These are phyloP conservation scores for Odontamblyopus rebecca DNA, from an alignment of 2,797 vertebrate genomes.

Conservation along the genomic window DNA sequence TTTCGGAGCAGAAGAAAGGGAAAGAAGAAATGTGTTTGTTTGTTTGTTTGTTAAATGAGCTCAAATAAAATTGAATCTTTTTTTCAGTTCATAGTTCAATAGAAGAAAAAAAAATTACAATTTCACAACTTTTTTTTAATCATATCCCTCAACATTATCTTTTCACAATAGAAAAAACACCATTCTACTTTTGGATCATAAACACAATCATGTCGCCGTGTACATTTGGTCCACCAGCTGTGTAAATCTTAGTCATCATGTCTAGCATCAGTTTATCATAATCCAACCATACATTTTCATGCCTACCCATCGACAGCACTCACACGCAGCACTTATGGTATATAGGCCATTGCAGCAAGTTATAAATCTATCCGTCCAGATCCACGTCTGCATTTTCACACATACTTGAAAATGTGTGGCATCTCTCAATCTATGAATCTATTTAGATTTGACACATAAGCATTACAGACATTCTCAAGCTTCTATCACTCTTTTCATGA, in stretches of 20 bases:
- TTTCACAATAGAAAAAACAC: background rate
- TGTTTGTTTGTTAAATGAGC: too few species aligned
- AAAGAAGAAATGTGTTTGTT: too few species aligned
- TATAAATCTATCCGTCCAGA: constrained; percentile 32
- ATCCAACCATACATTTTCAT: constrained; percentile 35
- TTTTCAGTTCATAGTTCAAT: too few species aligned
- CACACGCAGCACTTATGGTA: constrained; percentile 24
- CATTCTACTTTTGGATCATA: background rate
- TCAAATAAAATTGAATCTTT: too few species aligned
- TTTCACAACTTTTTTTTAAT: too few species aligned
- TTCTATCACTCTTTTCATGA: constrained; percentile 47
- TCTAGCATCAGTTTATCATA: constrained; percentile 24
- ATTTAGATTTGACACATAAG: constrained; percentile 43
- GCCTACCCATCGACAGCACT: constrained; percentile 31
- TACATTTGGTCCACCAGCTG: constrained; percentile 33
- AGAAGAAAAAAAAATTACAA: too few species aligned
- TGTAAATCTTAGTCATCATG: constrained; percentile 23
- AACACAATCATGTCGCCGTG: constrained; percentile 13
- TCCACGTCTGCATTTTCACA: constrained; percentile 27
- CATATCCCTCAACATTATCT: too few species aligned
- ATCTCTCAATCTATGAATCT: constrained; percentile 42
- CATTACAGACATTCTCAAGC: constrained; percentile 42
- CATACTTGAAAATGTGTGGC: constrained; percentile 40
- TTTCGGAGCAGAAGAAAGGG: too few species aligned
- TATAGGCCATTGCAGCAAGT: constrained; percentile 14